A percentile compares a stretch with the other conserved stretches of the same genome.
Evolutionary conservation across 2,888 invertebrate species (phyloP).

Genomic region (Torymus aiolomorphi): DNA sequence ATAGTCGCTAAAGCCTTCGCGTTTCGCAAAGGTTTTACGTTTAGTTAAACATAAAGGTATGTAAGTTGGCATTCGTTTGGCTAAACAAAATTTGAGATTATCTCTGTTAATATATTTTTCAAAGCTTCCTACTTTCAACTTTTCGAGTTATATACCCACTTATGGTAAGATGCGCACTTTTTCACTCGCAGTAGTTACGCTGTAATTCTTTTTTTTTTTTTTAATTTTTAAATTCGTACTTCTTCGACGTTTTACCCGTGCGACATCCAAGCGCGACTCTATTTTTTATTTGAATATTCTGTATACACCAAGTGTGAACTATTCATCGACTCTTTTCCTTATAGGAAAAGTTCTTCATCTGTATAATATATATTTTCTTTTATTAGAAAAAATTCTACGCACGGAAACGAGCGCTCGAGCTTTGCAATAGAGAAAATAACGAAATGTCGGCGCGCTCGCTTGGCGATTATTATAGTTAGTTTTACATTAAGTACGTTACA

Average conservation of each 20-base stretch:
- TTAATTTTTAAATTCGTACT: no score
- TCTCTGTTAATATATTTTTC: conserved; percentile 18
- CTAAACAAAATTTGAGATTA: conserved; percentile 41
- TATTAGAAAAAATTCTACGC: conserved; percentile 51
- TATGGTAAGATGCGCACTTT: conserved; percentile 16
- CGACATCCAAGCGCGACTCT: conserved; percentile 40
- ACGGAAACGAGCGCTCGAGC: conserved; percentile 38
- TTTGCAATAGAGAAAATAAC: conserved; percentile 54
- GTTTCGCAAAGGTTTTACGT: not conserved
- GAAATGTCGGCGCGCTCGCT: conserved; percentile 43
- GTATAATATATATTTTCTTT: conserved; percentile 20
- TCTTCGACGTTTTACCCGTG: not conserved
- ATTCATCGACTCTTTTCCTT: conserved; percentile 10
- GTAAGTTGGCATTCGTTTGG: conserved; percentile 31
- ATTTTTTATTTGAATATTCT: conserved; percentile 33
- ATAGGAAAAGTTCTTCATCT: conserved; percentile 13
- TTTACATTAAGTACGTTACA: conserved; percentile 56
- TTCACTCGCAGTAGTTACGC: conserved; percentile 17
- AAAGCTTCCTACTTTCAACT: conserved; percentile 38
- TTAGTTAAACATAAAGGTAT: conserved; percentile 19
- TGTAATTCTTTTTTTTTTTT: not conserved
- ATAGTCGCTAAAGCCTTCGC: conserved; percentile 23
- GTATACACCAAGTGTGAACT: conserved; percentile 33
- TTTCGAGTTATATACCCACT: conserved; percentile 39
- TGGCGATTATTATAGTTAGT: conserved; percentile 45